Evolutionary conservation across 1,140 invertebrate species (phyloP), one percentile per base, ranked within the genome.

Genomic region (Drosophila watanabei): DNA sequence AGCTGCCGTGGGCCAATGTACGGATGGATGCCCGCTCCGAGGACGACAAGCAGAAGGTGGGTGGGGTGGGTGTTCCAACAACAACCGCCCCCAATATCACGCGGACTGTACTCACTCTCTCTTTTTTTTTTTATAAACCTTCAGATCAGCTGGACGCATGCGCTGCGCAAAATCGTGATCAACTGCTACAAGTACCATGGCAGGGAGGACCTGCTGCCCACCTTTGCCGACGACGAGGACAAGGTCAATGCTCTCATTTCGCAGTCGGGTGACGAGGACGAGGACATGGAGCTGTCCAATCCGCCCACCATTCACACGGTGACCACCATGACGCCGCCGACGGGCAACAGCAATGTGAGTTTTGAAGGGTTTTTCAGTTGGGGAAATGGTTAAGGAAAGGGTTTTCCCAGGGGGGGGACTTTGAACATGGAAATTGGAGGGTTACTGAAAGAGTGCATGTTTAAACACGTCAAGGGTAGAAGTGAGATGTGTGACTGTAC

Each of bases 121-220:
- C 10, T 58, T 14, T 20, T 0, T 37, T 16, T 2, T 35, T 7
- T 43, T 9, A 37, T 35, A 13, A 33, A 28, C 5, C 14, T 63
- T 9, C 39, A 99, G 98, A 98, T 99, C 82, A 99, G 98, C 35
- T 99, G 98, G 98, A 99, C 98, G 14, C 98, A 99, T 93, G 98
- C 98, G n/a, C 94, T 99, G 61, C 95, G 98, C 28, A 98, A 99
- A 94, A 99, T 99, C 81, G 98, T 99, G 46, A 98, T 99, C 91
- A 99, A 99, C 94, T 99, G 98, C 94, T 99, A 99, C 94, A 99
- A 98, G 94, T 99, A 98, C 94, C 98, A 99, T 94, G 98, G 98
- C 2, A 95, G 98, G 81, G 98, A 99, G 94, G 98, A 99, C 94
- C 94, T 99, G 37, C 94, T 99, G 75, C 98, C 98, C 7, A 97